Conservation (phyloP, 2,888 invertebrate genomes). For the Chelonus formosanus region DNA sequence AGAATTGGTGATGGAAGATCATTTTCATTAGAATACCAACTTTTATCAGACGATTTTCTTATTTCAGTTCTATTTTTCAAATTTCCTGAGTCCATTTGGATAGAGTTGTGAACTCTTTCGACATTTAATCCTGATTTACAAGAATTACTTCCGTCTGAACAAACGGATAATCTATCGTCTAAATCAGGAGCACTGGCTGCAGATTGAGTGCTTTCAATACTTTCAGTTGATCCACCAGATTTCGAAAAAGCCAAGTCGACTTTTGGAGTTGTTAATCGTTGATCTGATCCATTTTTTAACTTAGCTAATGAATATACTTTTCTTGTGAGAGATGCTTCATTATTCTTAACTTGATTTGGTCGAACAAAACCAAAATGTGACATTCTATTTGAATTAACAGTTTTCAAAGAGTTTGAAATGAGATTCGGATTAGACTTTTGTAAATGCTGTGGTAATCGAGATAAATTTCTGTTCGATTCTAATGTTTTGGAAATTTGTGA, state of each 20-base stretch:
- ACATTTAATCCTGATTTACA: slow-evolving; percentile 51
- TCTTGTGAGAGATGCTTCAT: slow-evolving; percentile 43
- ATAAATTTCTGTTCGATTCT: slow-evolving; percentile 40
- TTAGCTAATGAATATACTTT: slow-evolving; percentile 49
- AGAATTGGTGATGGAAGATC: slow-evolving; percentile 58
- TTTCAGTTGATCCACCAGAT: slow-evolving; percentile 57
- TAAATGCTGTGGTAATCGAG: slow-evolving; percentile 56
- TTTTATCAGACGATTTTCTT: slow-evolving; percentile 43
- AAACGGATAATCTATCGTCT: slow-evolving; percentile 58
- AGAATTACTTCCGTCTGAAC: slow-evolving; percentile 57
- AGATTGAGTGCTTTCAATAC: slow-evolving; percentile 60
- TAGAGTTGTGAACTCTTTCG: slow-evolving; percentile 30
- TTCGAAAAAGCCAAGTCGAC: slow-evolving; percentile 47
- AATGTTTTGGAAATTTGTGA: slow-evolving; percentile 10
- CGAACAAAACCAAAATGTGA: slow-evolving; percentile 48
- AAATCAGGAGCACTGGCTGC: slow-evolving; percentile 61
- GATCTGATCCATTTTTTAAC: slow-evolving; percentile 56
- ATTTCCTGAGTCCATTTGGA: no score
- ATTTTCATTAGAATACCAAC: slow-evolving; percentile 48
- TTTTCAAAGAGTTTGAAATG: slow-evolving; percentile 49
- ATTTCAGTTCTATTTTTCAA: no score
- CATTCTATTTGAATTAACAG: slow-evolving; percentile 29
- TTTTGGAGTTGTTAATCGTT: slow-evolving; percentile 49
- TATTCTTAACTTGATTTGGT: slow-evolving; percentile 51
- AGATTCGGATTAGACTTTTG: slow-evolving; percentile 63